phyloP scores from a whole-genome alignment of 92 coral and sea anemone species.

The Porites divaricata region DNA sequence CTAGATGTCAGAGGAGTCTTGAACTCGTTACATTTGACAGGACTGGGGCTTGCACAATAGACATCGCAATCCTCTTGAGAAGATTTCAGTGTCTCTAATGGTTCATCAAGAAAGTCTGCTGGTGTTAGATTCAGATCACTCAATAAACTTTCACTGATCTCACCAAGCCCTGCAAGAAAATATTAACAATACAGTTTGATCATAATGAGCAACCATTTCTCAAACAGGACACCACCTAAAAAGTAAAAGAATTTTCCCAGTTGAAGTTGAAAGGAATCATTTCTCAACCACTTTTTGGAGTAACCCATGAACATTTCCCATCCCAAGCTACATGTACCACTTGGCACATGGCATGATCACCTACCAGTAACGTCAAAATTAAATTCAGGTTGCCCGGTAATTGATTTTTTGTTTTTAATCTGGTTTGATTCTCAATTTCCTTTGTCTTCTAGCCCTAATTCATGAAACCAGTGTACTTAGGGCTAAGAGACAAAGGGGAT shows the following conservation, averaged over 20 bases:
- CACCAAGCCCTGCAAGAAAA: constrained; percentile 74
- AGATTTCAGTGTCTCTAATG: neutral
- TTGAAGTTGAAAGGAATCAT: too few relatives aligned
- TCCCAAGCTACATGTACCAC: too few relatives aligned
- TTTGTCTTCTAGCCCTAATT: too few relatives aligned
- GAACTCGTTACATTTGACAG: constrained; percentile 4
- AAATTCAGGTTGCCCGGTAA: too few relatives aligned
- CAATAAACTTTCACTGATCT: constrained; percentile 74
- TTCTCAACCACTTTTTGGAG: neutral
- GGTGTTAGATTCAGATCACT: constrained; percentile 62
- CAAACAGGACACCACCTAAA: neutral
- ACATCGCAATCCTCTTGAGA: neutral
- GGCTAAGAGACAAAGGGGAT: too few relatives aligned
- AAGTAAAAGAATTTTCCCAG: too few relatives aligned
- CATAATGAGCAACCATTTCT: neutral
- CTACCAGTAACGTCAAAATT: too few relatives aligned
- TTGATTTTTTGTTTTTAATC: too few relatives aligned
- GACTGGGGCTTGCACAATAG: neutral
- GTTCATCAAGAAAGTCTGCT: constrained; percentile 57
- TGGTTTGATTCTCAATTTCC: too few relatives aligned
- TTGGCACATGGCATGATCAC: too few relatives aligned
- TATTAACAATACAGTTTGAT: neutral
- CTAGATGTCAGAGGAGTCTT: constrained; percentile 56
- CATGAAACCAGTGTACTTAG: too few relatives aligned
- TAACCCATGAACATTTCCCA: neutral